A percentile compares a stretch with the other conserved stretches of the same genome.
phyloP scores from a whole-genome alignment of 2,113 vertebrate species.

The Perca fluviatilis region DNA sequence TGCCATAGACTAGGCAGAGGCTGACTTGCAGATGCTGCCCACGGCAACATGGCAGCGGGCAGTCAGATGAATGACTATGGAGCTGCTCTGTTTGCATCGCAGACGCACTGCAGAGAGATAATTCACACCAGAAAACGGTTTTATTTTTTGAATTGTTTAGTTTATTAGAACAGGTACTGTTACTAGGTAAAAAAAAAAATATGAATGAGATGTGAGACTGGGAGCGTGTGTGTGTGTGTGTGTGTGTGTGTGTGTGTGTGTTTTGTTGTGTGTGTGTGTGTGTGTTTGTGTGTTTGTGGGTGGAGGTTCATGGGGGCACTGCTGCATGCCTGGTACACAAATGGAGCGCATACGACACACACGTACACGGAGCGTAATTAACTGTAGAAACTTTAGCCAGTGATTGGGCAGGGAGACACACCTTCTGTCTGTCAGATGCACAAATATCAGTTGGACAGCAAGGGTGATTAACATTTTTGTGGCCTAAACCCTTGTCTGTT shows the following conservation, averaged over 20 bases:
- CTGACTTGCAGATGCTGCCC: neutral
- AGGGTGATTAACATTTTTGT: constrained; percentile 58
- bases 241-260: neutral
- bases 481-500: constrained; percentile 55
- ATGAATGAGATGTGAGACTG: constrained; percentile 20
- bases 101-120: constrained; percentile 7
- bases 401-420: constrained; percentile 3
- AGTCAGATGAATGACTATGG: constrained; percentile 20
- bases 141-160: neutral
- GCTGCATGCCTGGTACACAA: constrained; percentile 35
- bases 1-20: no score
- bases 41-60: constrained; percentile 11
- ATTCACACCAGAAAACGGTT: constrained; percentile 24
- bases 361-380: constrained; percentile 11
- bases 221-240: constrained; percentile 9
- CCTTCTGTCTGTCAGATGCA: neutral
- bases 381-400: constrained; percentile 5
- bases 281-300: neutral
- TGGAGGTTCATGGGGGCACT: neutral
- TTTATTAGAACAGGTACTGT: no score
- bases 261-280: neutral
- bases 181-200: constrained; percentile 24
- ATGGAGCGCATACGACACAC: constrained; percentile 18
- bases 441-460: constrained; percentile 29
- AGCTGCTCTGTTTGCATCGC: constrained; percentile 13